Evolutionary conservation across 2,113 vertebrate genomes (phyloP).

Genomic region (Dromiciops gliroides): DNA sequence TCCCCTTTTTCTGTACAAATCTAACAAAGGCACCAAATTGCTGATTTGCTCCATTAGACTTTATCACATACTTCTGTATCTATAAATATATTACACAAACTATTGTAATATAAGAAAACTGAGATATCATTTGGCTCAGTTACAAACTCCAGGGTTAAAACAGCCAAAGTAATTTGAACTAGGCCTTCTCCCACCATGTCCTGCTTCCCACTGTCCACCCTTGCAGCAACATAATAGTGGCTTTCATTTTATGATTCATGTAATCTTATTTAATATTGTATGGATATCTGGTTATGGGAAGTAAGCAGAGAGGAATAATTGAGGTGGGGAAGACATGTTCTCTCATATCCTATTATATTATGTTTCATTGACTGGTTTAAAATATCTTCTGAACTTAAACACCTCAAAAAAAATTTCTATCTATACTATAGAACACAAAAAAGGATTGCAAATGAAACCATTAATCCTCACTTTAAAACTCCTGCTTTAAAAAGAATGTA

Average conservation of each 20-base stretch:
- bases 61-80: conserved; percentile 59
- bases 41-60: conserved; percentile 63
- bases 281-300: conserved; percentile 40
- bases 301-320: conserved; percentile 26
- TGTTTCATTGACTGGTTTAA: background rate
- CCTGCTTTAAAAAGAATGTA: background rate
- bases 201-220: conserved; percentile 4
- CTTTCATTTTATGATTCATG: conserved; percentile 56
- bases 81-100: conserved; percentile 63
- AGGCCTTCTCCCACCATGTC: background rate
- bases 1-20: conserved; percentile 65
- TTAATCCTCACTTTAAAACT: background rate
- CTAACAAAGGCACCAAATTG: conserved; percentile 73
- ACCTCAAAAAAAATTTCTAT: background rate
- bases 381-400: background rate
- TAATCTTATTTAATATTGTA: conserved; percentile 9
- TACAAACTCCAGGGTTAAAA: conserved; percentile 43
- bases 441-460: background rate
- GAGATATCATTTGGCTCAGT: conserved; percentile 62
- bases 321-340: background rate
- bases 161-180: conserved; percentile 56
- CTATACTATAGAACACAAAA: background rate
- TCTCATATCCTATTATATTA: background rate
- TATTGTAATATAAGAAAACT: conserved; percentile 57
- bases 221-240: conserved; percentile 9